Conservation (phyloP, 2,888 invertebrate species). For the Rhimphoctona megacephalus region DNA sequence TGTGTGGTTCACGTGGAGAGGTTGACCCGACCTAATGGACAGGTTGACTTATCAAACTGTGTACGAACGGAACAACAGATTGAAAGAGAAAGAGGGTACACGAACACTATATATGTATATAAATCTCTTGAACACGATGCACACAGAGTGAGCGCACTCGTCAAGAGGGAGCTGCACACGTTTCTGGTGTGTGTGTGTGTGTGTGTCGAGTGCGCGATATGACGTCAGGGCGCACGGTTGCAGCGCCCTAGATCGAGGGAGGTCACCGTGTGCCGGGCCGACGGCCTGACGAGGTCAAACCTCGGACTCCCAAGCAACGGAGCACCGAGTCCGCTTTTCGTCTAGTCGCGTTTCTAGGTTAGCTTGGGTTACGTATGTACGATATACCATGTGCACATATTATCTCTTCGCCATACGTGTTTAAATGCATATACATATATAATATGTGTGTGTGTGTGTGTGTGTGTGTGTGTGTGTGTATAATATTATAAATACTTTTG, state of each 20-base stretch:
- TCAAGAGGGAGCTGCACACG: constrained; percentile 53
- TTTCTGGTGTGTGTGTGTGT: constrained; percentile 66
- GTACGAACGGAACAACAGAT: constrained; percentile 20
- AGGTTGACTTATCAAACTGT: constrained; percentile 77
- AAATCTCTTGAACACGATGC: constrained; percentile 44
- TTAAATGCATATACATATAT: constrained; percentile 19
- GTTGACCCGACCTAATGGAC: constrained; percentile 76
- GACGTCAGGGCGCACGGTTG: constrained; percentile 84
- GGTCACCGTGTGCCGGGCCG: constrained; percentile 84
- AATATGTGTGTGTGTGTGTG: too few relatives aligned
- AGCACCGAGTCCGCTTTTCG: constrained; percentile 77
- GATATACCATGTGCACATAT: constrained; percentile 32
- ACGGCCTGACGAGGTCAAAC: constrained; percentile 85
- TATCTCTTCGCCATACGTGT: constrained; percentile 32
- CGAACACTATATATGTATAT: not conserved
- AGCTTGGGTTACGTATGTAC: constrained; percentile 75
- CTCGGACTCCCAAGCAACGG: constrained; percentile 77
- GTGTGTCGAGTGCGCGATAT: constrained; percentile 78
- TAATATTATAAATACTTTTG: constrained; percentile 37
- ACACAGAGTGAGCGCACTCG: constrained; percentile 64
- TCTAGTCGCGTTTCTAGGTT: constrained; percentile 82
- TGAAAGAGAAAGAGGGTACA: constrained; percentile 16
- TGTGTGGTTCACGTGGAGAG: constrained; percentile 20
- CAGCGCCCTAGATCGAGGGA: constrained; percentile 85
- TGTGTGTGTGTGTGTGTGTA: too few relatives aligned